A percentile compares a stretch with the other conserved stretches of the same genome.
These are phyloP conservation scores for Drosophila kikkawai DNA, from an alignment of 1,140 invertebrate species.

Conservation along the genomic window DNA sequence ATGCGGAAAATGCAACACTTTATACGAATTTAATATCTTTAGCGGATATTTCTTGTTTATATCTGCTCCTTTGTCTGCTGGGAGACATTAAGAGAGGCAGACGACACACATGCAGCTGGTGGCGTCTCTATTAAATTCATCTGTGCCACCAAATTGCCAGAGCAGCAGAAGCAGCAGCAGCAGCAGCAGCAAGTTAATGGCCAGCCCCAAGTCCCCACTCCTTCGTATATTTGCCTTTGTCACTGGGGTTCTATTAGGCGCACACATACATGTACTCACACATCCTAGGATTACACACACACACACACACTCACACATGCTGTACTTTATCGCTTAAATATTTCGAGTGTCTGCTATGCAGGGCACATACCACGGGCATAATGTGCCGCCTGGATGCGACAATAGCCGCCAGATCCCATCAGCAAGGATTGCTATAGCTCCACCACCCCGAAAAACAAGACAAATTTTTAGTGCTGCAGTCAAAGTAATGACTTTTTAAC, in stretches of 20 bases:
- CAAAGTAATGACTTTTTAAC: slow-evolving; percentile 69
- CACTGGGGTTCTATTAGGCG: slow-evolving; percentile 77
- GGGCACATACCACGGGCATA: slow-evolving; percentile 50
- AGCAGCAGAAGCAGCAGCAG: slow-evolving; percentile 33
- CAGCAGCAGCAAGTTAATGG: slow-evolving; percentile 65
- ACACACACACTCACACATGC: slow-evolving; percentile 10
- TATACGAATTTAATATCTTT: too few relatives aligned
- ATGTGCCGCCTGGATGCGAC: slow-evolving; percentile 66
- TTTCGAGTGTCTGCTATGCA: slow-evolving; percentile 71
- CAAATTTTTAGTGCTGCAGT: slow-evolving; percentile 67
- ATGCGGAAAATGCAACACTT: too few relatives aligned
- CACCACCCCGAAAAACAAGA: slow-evolving; percentile 35
- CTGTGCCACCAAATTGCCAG: slow-evolving; percentile 64
- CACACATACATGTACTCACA: slow-evolving; percentile 46
- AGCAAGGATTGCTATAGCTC: not conserved
- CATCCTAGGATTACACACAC: slow-evolving; percentile 4
- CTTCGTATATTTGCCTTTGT: slow-evolving; percentile 55
- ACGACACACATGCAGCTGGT: slow-evolving; percentile 49
- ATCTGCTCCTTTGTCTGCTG: too few relatives aligned
- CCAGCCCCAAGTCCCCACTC: slow-evolving; percentile 29
- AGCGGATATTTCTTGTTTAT: too few relatives aligned
- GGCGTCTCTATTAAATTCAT: slow-evolving; percentile 75
- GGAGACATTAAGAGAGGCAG: not conserved
- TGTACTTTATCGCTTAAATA: slow-evolving; percentile 77
- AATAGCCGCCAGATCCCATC: slow-evolving; percentile 44